Conservation (phyloP, 2,797 vertebrate genomes). For the Anguilla marmorata region DNA sequence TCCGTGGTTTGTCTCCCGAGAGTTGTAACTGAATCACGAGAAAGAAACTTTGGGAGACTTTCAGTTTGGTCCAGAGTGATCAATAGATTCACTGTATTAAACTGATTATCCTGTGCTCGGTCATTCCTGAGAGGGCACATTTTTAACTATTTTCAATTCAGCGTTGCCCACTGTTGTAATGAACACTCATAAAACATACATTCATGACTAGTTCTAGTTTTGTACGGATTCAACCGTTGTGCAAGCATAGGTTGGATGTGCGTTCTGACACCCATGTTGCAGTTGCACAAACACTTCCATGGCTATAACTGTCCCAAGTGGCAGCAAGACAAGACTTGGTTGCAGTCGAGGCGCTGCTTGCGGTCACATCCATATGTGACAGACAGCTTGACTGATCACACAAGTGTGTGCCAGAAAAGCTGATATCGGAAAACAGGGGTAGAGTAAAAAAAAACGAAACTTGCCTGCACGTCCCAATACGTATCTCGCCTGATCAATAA, state of each 20-base stretch:
- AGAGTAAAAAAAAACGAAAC: not conserved
- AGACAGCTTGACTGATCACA: not conserved
- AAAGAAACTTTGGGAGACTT: not conserved
- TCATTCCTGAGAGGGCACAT: not conserved
- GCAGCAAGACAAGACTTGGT: not conserved
- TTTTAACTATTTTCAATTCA: not conserved
- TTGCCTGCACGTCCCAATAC: not conserved
- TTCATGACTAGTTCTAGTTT: not conserved
- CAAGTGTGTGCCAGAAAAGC: not conserved
- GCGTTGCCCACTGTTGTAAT: not conserved
- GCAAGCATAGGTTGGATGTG: not conserved
- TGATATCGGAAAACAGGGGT: not conserved
- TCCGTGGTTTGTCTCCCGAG: not conserved
- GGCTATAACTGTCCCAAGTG: not conserved
- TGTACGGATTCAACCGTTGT: not conserved
- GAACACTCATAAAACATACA: not conserved
- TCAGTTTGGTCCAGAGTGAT: not conserved
- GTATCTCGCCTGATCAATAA: not conserved
- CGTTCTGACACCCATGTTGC: not conserved
- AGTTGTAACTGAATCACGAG: not conserved
- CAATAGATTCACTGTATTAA: constrained; percentile 1
- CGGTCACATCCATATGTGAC: not conserved
- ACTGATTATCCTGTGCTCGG: not conserved
- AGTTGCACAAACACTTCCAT: not conserved
- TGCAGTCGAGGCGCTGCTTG: not conserved